Percentiles rank a stretch among this genome's conserved stretches.
These are phyloP conservation scores for Clepsis dumicolana DNA, from an alignment of 2,888 invertebrate genomes.

Conservation along the genomic window DNA sequence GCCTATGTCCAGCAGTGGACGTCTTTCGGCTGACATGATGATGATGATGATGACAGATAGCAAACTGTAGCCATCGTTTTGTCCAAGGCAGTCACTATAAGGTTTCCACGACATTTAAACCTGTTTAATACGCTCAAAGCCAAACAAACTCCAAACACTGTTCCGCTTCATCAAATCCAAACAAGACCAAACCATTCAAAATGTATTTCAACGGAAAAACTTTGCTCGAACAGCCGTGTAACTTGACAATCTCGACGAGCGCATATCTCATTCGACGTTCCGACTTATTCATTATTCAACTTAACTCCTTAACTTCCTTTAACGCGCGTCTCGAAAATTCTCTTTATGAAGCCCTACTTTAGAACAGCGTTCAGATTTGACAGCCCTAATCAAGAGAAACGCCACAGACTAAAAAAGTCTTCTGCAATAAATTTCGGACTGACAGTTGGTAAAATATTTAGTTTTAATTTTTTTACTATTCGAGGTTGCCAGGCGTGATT, in stretches of 20 bases:
- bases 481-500: conserved; percentile 16
- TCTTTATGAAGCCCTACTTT: conserved; percentile 36
- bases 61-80: too few species aligned
- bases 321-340: conserved; percentile 35
- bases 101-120: too few species aligned
- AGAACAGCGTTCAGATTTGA: conserved; percentile 32
- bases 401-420: conserved; percentile 25
- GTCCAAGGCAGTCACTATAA: too few species aligned
- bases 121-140: too few species aligned
- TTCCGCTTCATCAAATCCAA: neutral
- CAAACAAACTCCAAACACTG: neutral
- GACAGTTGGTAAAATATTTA: neutral
- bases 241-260: conserved; percentile 28
- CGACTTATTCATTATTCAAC: conserved; percentile 38
- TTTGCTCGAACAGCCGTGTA: conserved; percentile 5
- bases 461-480: neutral
- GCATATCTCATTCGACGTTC: conserved; percentile 42
- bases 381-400: conserved; percentile 28
- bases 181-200: neutral
- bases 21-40: too few species aligned
- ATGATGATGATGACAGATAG: too few species aligned
- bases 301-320: conserved; percentile 39
- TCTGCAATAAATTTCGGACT: conserved; percentile 4
- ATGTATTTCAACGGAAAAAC: conserved; percentile 15
- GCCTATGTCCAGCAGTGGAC: too few species aligned